phyloP scores from a whole-genome alignment of 2,888 invertebrate genomes.

The Dioctria linearis region DNA sequence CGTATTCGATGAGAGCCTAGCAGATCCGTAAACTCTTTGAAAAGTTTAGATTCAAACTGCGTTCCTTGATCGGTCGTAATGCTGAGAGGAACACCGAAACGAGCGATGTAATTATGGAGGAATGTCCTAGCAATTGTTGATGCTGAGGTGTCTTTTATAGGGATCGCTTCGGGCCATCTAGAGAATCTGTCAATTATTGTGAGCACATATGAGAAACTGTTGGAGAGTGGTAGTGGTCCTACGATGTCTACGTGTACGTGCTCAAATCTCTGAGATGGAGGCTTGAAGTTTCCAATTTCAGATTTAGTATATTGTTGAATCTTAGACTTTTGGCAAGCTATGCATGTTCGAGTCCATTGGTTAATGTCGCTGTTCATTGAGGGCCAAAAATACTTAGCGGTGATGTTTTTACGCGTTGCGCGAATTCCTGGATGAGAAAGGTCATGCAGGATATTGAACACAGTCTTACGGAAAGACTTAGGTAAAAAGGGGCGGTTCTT shows the following conservation, averaged over 20 bases:
- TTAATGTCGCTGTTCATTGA: conserved; percentile 21
- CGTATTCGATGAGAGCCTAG: conserved; percentile 44
- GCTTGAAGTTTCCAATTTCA: conserved; percentile 11
- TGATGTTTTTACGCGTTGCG: neutral
- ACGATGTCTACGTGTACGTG: conserved; percentile 64
- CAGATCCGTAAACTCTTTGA: conserved; percentile 41
- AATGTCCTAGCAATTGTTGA: conserved; percentile 10
- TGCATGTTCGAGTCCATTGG: conserved; percentile 21
- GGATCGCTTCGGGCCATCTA: conserved; percentile 57
- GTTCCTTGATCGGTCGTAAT: too few relatives aligned
- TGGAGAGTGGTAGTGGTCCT: conserved; percentile 63
- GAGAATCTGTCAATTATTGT: conserved; percentile 56
- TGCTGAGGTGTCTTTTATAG: conserved; percentile 54
- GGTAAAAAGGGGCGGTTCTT: conserved; percentile 35
- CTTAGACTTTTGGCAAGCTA: conserved; percentile 32
- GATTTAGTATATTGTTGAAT: conserved; percentile 37
- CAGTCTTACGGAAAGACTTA: neutral
- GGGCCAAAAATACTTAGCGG: neutral
- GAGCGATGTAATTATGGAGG: conserved; percentile 54
- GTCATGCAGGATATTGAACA: conserved; percentile 40
- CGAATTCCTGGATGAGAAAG: conserved; percentile 28
- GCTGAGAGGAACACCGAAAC: conserved; percentile 53
- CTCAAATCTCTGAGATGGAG: conserved; percentile 35
- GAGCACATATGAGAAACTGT: conserved; percentile 53
- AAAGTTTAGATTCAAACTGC: neutral